These are phyloP conservation scores for Galaxea fascicularis DNA, from an alignment of 92 coral and sea anemone species.

Conservation along the genomic window DNA sequence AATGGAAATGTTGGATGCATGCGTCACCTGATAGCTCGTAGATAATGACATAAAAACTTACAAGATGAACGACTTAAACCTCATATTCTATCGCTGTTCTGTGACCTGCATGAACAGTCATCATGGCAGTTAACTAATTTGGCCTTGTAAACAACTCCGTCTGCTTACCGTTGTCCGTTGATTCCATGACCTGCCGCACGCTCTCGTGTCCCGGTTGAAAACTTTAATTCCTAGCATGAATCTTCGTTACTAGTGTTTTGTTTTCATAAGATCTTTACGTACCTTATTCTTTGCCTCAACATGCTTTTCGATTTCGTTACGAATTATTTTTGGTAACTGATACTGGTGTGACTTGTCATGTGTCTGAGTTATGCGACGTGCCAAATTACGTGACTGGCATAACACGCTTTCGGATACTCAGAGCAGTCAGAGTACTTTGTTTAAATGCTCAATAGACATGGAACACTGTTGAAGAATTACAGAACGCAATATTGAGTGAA, in stretches of 20 bases:
- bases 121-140: no score
- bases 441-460: no score
- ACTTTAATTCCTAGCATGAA: constrained; percentile 10
- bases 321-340: background rate
- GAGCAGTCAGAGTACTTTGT: no score
- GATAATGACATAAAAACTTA: no score
- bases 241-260: background rate
- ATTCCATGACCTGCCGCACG: background rate
- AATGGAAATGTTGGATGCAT: no score
- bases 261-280: background rate
- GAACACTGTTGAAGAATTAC: no score
- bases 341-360: background rate
- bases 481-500: no score
- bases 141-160: background rate
- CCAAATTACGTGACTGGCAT: background rate
- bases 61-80: no score
- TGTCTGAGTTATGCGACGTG: background rate
- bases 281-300: background rate
- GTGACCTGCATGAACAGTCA: no score
- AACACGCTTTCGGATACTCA: no score
- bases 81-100: no score
- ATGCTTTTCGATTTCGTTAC: background rate
- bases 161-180: background rate
- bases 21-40: no score
- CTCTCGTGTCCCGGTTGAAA: background rate